Evolutionary conservation across 2,797 vertebrate species (phyloP).

Genomic region (Myotis findleyi): DNA sequence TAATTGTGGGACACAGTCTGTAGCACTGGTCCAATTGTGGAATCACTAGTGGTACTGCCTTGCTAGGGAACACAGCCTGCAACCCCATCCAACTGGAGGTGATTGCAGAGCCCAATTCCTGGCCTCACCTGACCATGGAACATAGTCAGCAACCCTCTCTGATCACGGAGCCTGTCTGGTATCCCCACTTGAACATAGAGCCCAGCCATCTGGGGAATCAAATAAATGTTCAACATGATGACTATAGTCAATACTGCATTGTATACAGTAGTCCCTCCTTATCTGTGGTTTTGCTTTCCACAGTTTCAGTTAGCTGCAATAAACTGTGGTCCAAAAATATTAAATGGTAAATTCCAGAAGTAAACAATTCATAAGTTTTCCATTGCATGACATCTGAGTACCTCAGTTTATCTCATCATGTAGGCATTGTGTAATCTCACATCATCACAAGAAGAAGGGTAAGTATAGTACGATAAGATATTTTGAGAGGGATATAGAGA

Average conservation of each 20-base stretch:
- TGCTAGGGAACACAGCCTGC: too few relatives aligned
- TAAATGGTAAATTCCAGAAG: not conserved
- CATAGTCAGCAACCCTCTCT: not conserved
- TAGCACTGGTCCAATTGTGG: not conserved
- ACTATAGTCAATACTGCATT: not conserved
- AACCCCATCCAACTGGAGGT: not conserved
- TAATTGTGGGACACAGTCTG: too few relatives aligned
- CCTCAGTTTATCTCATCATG: not conserved
- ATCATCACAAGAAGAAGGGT: not conserved
- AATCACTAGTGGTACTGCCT: not conserved
- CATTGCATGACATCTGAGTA: not conserved
- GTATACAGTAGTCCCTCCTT: not conserved
- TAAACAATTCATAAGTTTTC: not conserved
- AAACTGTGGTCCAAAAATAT: not conserved
- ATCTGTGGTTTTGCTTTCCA: not conserved
- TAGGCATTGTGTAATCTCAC: not conserved
- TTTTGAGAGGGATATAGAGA: not conserved
- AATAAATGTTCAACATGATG: not conserved
- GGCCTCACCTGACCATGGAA: not conserved
- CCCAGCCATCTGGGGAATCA: not conserved
- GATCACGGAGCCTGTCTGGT: not conserved
- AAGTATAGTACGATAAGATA: not conserved
- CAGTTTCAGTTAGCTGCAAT: not conserved
- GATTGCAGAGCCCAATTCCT: not conserved
- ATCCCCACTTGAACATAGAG: not conserved